A percentile compares a stretch with the other conserved stretches of the same genome.
Evolutionary conservation across 2,113 vertebrate genomes (phyloP).

Genomic region (Dendrocopos noguchii): DNA sequence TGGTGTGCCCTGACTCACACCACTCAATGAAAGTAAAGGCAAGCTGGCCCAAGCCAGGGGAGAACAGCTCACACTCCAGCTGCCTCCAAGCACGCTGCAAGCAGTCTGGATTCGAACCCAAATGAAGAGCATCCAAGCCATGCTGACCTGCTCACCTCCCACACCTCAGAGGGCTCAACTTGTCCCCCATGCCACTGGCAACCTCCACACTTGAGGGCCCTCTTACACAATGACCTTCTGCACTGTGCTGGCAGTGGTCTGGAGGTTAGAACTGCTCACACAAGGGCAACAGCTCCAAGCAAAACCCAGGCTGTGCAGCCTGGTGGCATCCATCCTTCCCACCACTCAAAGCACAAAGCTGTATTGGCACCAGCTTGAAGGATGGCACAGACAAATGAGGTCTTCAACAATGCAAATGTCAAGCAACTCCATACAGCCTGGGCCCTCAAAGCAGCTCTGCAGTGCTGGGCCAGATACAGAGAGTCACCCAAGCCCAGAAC

Average conservation of each 20-base stretch:
- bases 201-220: neutral
- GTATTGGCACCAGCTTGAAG: neutral
- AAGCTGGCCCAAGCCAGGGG: neutral
- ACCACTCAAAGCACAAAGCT: neutral
- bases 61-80: conserved; percentile 2
- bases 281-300: neutral
- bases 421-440: neutral
- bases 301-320: neutral
- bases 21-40: neutral
- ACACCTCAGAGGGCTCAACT: neutral
- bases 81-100: neutral
- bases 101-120: neutral
- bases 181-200: neutral
- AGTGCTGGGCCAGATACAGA: neutral
- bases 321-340: neutral
- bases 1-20: conserved; percentile 30
- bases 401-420: neutral
- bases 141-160: neutral
- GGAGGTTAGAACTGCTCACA: neutral
- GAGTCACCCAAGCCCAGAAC: neutral
- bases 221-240: neutral
- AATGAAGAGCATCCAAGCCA: neutral
- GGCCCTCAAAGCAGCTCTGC: neutral
- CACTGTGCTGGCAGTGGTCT: neutral
- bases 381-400: neutral